These are phyloP conservation scores for Macropus fuliginosus DNA, from an alignment of 2,797 vertebrate species.

Conservation along the genomic window DNA sequence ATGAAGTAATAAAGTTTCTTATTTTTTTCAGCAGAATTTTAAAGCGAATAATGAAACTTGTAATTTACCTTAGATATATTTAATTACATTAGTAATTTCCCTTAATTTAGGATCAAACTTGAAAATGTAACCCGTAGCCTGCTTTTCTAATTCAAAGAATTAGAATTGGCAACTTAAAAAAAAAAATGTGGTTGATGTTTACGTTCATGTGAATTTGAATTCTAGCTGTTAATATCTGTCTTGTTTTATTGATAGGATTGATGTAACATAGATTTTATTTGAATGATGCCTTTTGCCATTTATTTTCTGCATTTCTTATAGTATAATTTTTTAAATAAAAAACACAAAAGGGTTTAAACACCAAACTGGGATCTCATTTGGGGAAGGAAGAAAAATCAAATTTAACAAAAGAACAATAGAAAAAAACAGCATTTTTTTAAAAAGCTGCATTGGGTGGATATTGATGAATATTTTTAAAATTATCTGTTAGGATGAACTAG, in stretches of 20 bases:
- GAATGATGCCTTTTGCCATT: constrained; percentile 64
- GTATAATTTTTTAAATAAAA: constrained; percentile 56
- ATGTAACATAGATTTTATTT: constrained; percentile 66
- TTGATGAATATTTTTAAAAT: constrained; percentile 72
- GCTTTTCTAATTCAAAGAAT: constrained; percentile 49
- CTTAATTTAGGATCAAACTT: constrained; percentile 56
- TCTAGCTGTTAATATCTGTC: constrained; percentile 49
- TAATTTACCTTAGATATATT: constrained; percentile 19
- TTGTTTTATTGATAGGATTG: constrained; percentile 67
- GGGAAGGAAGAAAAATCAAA: constrained; percentile 79
- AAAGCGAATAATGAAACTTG: constrained; percentile 14
- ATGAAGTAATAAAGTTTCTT: constrained; percentile 19
- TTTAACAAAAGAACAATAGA: constrained; percentile 65
- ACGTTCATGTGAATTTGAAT: constrained; percentile 49
- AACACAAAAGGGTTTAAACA: neutral
- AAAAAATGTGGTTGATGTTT: constrained; percentile 55
- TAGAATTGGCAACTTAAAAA: constrained; percentile 50
- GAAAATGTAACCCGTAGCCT: constrained; percentile 15
- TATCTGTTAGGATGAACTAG: constrained; percentile 68
- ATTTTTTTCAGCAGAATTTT: constrained; percentile 22
- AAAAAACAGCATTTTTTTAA: constrained; percentile 77
- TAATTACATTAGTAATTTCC: constrained; percentile 55
- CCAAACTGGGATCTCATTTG: constrained; percentile 30
- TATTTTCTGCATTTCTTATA: constrained; percentile 66
- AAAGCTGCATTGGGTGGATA: neutral